Percentiles rank a stretch among this genome's conserved stretches.
phyloP scores from a whole-genome alignment of 2,113 vertebrate genomes.

The Stercorarius parasiticus region DNA sequence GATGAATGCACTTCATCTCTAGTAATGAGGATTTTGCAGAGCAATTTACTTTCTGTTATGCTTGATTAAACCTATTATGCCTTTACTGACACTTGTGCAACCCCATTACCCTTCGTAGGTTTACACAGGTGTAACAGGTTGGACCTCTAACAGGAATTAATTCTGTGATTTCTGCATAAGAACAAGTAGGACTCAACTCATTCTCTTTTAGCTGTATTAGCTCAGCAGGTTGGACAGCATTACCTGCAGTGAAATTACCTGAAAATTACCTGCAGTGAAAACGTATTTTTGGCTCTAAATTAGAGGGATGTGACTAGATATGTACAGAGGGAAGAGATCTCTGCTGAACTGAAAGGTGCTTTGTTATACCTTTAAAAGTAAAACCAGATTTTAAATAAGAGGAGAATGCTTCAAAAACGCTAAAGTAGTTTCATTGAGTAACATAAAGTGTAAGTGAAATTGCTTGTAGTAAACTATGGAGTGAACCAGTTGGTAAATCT shows the following conservation, averaged over 20 bases:
- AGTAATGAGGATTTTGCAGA: conserved; percentile 59
- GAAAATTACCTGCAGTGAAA: not conserved
- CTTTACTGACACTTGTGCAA: conserved; percentile 54
- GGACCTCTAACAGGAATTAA: conserved; percentile 49
- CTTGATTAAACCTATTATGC: conserved; percentile 65
- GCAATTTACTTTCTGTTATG: conserved; percentile 58
- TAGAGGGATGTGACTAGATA: not conserved
- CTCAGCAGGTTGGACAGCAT: not conserved
- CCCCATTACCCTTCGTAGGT: conserved; percentile 49
- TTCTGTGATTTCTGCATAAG: conserved; percentile 32
- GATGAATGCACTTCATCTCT: conserved; percentile 36
- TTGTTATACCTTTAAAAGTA: not conserved
- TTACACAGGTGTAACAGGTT: conserved; percentile 63
- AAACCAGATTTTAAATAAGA: not conserved
- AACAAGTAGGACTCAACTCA: not conserved
- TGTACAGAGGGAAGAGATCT: not conserved
- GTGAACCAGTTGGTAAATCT: not conserved
- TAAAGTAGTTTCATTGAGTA: not conserved
- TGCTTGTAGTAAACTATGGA: not conserved
- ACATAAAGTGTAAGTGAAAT: not conserved
- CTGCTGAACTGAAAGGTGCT: not conserved
- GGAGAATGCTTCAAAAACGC: not conserved
- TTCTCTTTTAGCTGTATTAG: not conserved
- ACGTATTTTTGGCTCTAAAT: not conserved
- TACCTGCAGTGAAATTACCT: too few relatives aligned